phyloP scores from a whole-genome alignment of 2,797 vertebrate genomes.

The Cyclura pinguis region DNA sequence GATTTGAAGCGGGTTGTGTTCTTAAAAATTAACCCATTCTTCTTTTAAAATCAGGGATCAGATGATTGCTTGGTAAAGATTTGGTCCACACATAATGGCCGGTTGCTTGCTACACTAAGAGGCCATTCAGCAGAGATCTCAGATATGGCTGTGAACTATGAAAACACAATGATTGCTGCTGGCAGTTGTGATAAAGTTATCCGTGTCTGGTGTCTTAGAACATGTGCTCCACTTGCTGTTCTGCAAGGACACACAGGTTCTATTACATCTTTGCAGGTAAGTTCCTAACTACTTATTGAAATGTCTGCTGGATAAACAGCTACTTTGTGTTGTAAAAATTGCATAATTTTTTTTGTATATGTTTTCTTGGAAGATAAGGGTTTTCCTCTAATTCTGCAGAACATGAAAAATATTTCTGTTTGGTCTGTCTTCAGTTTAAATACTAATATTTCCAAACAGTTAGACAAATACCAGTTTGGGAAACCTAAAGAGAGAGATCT shows the following conservation, averaged over 20 bases:
- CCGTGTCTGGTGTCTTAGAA: constrained; percentile 97
- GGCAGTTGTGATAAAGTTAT: constrained; percentile 99
- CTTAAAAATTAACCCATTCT: not conserved
- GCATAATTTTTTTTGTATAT: not conserved
- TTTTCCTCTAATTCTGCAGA: not conserved
- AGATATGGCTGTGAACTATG: constrained; percentile 97
- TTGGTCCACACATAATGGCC: constrained; percentile 96
- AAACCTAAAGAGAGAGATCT: not conserved
- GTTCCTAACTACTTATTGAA: not conserved
- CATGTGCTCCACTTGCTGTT: constrained; percentile 95
- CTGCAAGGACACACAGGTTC: constrained; percentile 96
- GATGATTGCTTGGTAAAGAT: constrained; percentile 99
- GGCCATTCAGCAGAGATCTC: constrained; percentile 98
- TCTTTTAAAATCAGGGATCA: constrained; percentile 86
- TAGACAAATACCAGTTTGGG: not conserved
- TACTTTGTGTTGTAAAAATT: not conserved
- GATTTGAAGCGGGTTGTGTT: no score
- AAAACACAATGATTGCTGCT: constrained; percentile 97
- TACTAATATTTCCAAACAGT: not conserved
- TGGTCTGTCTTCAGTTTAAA: not conserved
- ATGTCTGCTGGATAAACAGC: not conserved
- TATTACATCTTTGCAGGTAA: constrained; percentile 97
- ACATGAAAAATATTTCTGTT: not conserved
- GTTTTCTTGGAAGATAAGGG: not conserved
- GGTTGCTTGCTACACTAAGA: constrained; percentile 92